Evolutionary conservation across 2,888 invertebrate genomes (phyloP), one percentile per base, ranked within the genome.

Genomic region (Amphipoea oculea): DNA sequence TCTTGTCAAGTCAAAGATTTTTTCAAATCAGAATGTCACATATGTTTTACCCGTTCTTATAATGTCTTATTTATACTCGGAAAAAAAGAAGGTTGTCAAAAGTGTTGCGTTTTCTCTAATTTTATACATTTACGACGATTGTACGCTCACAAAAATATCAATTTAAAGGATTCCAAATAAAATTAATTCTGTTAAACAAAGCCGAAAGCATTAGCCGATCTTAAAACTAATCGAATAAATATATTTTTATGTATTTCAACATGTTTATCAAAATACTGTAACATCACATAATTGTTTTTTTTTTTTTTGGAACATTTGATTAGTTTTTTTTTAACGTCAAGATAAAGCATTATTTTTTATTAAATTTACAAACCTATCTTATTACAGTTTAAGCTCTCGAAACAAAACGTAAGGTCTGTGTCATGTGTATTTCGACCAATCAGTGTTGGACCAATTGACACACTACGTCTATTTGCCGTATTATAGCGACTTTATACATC

Each of bases 201-300:
- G 17, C 20, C 29, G n/a, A 69, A 70, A 78, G 20, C 42, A 51
- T 40, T 54, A 81, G 17, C 29, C 40, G 14, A 62, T 73, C 72
- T 78, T 81, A 79, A 60, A 83, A 81, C 72, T 84, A 86, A 78
- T 75, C 72, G 65, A 86, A 81, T 86, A 86, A 82, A 89, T 81
- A 80, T 81, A 80, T 79, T 73, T 77, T 66, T 75, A 82, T 69
- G 68, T 79, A 71, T 81, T 83, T 88, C 45, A 89, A 89, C 70
- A 81, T 57, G 23, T 68, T 73, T 81, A 83, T 79, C 73, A 81
- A 90, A 89, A 89, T 89, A 89, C 89, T 90, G 84, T 82, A 88
- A 86, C 85, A 90, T 89, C 86, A 90, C 89, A 82, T 87, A 70
- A 29, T 79, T 60, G 5, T 62, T 72, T 72, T 76, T 78, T 76